phyloP scores from a whole-genome alignment of 1,140 invertebrate species.

The Platyura marginata region DNA sequence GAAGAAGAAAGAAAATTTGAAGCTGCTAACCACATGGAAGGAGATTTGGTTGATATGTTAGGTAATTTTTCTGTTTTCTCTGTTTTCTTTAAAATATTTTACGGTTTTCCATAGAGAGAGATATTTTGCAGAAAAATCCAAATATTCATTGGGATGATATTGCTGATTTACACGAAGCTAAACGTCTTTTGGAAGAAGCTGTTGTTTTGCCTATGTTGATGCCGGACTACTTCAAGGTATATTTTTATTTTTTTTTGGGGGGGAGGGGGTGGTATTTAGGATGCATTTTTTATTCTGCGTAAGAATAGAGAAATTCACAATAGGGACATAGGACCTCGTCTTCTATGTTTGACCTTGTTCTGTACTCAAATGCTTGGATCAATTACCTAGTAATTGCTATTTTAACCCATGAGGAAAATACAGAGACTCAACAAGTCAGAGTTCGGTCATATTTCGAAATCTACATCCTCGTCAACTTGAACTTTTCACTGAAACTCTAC shows the following conservation, averaged over 20 bases:
- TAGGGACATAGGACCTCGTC: not conserved
- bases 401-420: too few relatives aligned
- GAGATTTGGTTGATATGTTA: constrained; percentile 86
- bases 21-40: constrained; percentile 62
- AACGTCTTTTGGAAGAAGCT: constrained; percentile 88
- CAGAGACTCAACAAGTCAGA: not conserved
- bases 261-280: not conserved
- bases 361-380: not conserved
- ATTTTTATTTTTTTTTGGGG: too few relatives aligned
- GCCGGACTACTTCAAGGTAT: constrained; percentile 95
- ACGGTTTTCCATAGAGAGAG: constrained; percentile 61
- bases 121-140: constrained; percentile 95
- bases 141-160: constrained; percentile 97
- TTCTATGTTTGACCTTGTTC: not conserved
- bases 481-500: not conserved
- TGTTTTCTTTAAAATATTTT: too few relatives aligned
- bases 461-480: not conserved
- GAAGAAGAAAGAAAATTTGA: constrained; percentile 75
- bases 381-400: not conserved
- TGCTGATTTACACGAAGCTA: constrained; percentile 88
- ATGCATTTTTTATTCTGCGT: constrained; percentile 3
- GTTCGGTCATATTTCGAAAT: too few relatives aligned
- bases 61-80: constrained; percentile 31
- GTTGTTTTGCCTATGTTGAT: constrained; percentile 96
- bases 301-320: constrained; percentile 3